These are phyloP conservation scores for Matsumyia berberina DNA, from an alignment of 2,888 invertebrate genomes.

Conservation along the genomic window DNA sequence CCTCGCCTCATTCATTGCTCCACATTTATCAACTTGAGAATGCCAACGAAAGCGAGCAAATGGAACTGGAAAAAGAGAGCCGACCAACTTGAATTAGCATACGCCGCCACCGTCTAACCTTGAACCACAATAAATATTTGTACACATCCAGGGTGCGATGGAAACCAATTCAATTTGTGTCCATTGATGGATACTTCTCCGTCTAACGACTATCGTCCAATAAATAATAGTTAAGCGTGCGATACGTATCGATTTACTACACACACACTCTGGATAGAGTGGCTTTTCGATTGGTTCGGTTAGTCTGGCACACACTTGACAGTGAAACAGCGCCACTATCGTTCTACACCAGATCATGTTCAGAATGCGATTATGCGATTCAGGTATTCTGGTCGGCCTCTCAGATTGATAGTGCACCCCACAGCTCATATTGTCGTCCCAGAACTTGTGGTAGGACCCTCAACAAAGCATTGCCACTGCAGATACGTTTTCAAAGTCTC, in stretches of 20 bases:
- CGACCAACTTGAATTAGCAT: conserved; percentile 35
- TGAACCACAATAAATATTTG: conserved; percentile 48
- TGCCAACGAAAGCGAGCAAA: neutral
- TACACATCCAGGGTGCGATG: conserved; percentile 2
- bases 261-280: conserved; percentile 10
- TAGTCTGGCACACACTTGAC: neutral
- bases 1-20: conserved; percentile 9
- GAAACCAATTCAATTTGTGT: conserved; percentile 16
- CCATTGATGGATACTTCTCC: neutral
- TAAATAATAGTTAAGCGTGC: conserved; percentile 44
- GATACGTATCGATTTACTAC: conserved; percentile 57
- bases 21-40: conserved; percentile 30
- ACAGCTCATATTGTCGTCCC: conserved; percentile 7
- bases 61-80: neutral
- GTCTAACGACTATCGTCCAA: conserved; percentile 21
- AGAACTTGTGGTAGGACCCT: conserved; percentile 34
- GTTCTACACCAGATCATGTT: conserved; percentile 21
- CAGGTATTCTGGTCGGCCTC: neutral
- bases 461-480: conserved; percentile 10
- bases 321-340: neutral
- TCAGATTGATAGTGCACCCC: neutral
- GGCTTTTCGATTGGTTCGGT: conserved; percentile 33
- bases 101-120: conserved; percentile 40
- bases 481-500: conserved; percentile 31
- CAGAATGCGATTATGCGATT: neutral